Evolutionary conservation across 2,113 vertebrate species (phyloP).

Genomic region (Tympanuchus pallidicinctus): DNA sequence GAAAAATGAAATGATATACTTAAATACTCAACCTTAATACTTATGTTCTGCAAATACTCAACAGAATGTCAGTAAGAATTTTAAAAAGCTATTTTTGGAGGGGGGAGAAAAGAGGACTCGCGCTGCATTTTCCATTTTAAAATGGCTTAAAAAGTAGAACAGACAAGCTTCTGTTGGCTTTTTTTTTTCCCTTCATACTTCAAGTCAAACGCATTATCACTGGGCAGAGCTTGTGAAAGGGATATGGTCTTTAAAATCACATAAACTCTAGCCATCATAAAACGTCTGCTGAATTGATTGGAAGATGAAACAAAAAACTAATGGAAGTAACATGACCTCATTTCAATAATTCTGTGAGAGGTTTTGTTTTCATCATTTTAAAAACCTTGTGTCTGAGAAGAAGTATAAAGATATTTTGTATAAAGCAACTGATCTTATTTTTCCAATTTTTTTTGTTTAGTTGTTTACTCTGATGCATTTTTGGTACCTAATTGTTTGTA

Average conservation of each 20-base stretch:
- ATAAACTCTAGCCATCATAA: conserved; percentile 48
- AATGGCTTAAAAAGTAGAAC: conserved; percentile 15
- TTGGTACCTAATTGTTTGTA: conserved; percentile 32
- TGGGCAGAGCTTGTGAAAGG: conserved; percentile 55
- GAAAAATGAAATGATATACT: conserved; percentile 3
- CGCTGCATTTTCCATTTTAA: neutral
- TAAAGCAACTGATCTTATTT: neutral
- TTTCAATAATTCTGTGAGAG: conserved; percentile 63
- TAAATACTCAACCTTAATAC: conserved; percentile 5
- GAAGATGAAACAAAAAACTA: conserved; percentile 68
- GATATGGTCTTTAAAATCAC: conserved; percentile 61
- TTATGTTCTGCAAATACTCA: neutral
- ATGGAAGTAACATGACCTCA: conserved; percentile 67
- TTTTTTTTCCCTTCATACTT: conserved; percentile 15
- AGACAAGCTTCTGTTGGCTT: neutral
- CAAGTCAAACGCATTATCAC: conserved; percentile 54
- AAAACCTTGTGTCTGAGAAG: neutral
- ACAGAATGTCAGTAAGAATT: neutral
- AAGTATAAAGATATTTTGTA: conserved; percentile 37
- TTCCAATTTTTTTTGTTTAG: neutral
- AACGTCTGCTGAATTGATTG: conserved; percentile 55
- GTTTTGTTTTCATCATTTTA: conserved; percentile 3
- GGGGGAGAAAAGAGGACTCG: neutral
- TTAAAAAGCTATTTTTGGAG: conserved; percentile 5
- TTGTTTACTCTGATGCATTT: conserved; percentile 15